Base-by-base conservation (phyloP, 2,888 invertebrate genomes). In the Eurytoma californica region DNA sequence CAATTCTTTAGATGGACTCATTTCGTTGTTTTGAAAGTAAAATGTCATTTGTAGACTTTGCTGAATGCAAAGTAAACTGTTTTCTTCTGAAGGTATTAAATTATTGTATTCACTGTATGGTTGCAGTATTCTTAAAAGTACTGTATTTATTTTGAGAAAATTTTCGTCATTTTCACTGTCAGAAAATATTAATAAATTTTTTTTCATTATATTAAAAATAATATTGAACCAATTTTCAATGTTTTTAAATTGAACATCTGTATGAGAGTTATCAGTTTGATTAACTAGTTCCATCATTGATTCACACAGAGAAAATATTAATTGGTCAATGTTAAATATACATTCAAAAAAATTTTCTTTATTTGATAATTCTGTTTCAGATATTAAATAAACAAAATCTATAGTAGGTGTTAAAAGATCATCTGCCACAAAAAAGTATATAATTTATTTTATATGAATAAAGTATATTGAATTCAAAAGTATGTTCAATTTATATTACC, bases 161-260 rank as follows among this genome's bases (percentile, higher is more conserved):
- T 80, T 83, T 77, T 82, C 65, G 73, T 81, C 76, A 47, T 65
- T 72, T 5, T 72, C 72, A 72, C 60, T 30, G 47, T 39, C 74
- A 2, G 65, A 67, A 70, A 80, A 80, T 81, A 67, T 82, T 7
- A 83, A 80, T 82, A 81, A 66, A 74, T 82, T 67, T 72, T 61
- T 67, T 72, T 85, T 82, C 0, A 84, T 80, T 5, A 86, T 78
- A 68, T 82, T 85, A 0, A 83, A 82, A 18, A 86, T 79, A 60
- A 86, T 82, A 3, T 82, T 82, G 0, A 88, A 79, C 88, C 88
- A 88, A 80, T 84, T 86, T 39, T 86, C 84, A 18, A 87, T 84
- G 13, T 80, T 80, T 75, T 82, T 83, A 3, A 85, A 39, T 63
- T 86, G 77, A 28, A 58, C 14, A 47, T 80, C 68, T 16, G 84